Conservation (phyloP, 2,797 vertebrate genomes). For the Parambassis ranga region DNA sequence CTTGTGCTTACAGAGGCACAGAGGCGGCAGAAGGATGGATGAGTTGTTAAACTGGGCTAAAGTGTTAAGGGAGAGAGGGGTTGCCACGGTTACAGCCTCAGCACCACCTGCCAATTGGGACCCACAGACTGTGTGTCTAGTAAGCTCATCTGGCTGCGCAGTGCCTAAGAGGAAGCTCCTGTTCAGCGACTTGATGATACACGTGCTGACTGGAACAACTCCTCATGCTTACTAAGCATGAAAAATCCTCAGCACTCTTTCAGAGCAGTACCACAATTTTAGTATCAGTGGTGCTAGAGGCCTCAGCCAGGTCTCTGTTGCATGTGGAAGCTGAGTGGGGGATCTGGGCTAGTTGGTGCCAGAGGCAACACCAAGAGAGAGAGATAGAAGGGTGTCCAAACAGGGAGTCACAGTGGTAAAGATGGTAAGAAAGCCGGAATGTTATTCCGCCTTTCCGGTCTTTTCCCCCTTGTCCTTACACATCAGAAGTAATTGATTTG, state of each 20-base stretch:
- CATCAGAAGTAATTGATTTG: conserved; percentile 56
- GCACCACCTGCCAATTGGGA: conserved; percentile 67
- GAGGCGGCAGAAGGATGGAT: conserved; percentile 48
- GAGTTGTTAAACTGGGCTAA: conserved; percentile 60
- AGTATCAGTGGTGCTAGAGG: conserved; percentile 40
- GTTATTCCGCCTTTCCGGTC: conserved; percentile 1
- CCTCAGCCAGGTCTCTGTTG: conserved; percentile 47
- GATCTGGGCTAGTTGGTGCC: conserved; percentile 50
- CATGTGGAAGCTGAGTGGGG: conserved; percentile 13
- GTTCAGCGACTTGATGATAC: conserved; percentile 4
- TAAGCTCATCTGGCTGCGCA: conserved; percentile 50
- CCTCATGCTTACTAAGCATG: conserved; percentile 39
- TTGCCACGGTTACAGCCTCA: conserved; percentile 81
- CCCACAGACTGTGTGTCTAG: conserved; percentile 48
- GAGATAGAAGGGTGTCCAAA: conserved; percentile 24
- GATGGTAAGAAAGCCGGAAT: background rate
- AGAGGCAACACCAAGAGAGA: conserved; percentile 45
- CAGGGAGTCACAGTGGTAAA: conserved; percentile 12
- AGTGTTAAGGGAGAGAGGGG: conserved; percentile 60
- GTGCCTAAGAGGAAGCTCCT: conserved; percentile 29
- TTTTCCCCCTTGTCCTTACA: conserved; percentile 42
- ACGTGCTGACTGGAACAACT: conserved; percentile 16
- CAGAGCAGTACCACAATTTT: conserved; percentile 33
- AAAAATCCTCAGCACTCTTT: conserved; percentile 5
- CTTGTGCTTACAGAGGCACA: conserved; percentile 43